Conservation (phyloP, 2,113 vertebrate genomes). For the Circaetus cinerascens region DNA sequence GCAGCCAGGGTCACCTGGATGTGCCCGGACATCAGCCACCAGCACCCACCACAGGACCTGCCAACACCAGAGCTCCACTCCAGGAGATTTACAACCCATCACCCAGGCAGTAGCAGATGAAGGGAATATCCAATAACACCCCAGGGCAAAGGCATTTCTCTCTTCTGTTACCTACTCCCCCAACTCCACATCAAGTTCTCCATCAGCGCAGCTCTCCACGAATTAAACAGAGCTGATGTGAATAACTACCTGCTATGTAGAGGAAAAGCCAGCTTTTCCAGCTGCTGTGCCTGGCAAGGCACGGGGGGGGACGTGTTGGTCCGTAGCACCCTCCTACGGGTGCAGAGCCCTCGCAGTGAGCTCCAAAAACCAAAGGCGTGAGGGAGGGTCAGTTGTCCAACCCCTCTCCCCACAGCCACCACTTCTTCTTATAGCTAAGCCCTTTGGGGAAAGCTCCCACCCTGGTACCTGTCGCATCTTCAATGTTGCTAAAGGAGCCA, state of each 20-base stretch:
- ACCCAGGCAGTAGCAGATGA: background rate
- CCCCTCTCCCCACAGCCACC: background rate
- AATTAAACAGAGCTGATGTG: background rate
- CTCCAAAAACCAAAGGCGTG: background rate
- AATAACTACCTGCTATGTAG: background rate
- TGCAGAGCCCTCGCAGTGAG: background rate
- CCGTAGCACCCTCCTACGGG: background rate
- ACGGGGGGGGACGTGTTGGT: fast-evolving
- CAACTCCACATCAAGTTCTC: background rate
- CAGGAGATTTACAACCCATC: background rate
- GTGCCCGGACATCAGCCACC: background rate
- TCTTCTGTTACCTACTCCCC: background rate
- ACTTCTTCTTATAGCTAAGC: background rate
- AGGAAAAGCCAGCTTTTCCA: background rate
- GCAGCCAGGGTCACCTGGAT: background rate
- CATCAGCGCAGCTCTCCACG: background rate
- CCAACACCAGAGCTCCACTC: background rate
- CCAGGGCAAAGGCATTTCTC: background rate
- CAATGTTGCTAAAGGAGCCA: slow-evolving; percentile 78
- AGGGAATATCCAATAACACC: background rate
- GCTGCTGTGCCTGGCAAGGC: background rate
- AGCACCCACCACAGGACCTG: background rate
- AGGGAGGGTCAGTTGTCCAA: background rate
- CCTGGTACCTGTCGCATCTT: slow-evolving; percentile 74
- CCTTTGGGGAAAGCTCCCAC: background rate